Evolutionary conservation across 2,113 vertebrate species (phyloP), one percentile per base, ranked within the genome.

Genomic region (Sinocyclocheilus anophthalmus): DNA sequence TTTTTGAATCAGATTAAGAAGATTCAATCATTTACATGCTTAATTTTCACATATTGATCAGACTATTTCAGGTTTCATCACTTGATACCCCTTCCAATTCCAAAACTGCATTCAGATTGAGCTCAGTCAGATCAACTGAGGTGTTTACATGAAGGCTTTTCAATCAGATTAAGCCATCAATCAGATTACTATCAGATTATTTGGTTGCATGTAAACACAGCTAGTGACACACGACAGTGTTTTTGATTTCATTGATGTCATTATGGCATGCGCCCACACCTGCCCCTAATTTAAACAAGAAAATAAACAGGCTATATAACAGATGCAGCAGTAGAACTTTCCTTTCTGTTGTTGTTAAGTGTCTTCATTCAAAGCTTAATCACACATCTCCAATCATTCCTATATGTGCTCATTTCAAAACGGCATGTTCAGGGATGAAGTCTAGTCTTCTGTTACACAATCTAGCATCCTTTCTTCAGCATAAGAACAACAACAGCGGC

Each of bases 371-470:
- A 70, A 37, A 4, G 13, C 81, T 57, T 12, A 57, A 39, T 30
- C 11, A 5, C 11, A 24, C 76, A 57, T 33, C 18, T 11, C 61
- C 59, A 65, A 50, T 50, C 3, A 82, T 53, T 50, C 61, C 24
- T 22, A 53, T 37, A n/a, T 37, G 18, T 20, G 20, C 26, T 42
- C 12, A 2, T 73, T 65, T 73, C 57, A 9, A 57, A 16, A 72
- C 16, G 26, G 30, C 37, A 8, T 82, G 20, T 69, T 70, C 69
- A 70, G 8, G 50, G 65, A 83, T 5, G 26, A 22, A 2, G 5
- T 57, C 24, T 77, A 50, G 63, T 84, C 30, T 73, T 39, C 45
- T 53, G 45, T 73, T 59, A 73, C 30, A 37, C 67, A 84, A 84
- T 37, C 14, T n/a, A 53, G 42, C 80, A 81, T 48, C 18, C 42